Conservation (phyloP, 2,113 vertebrate genomes). For the Heterocephalus glaber region DNA sequence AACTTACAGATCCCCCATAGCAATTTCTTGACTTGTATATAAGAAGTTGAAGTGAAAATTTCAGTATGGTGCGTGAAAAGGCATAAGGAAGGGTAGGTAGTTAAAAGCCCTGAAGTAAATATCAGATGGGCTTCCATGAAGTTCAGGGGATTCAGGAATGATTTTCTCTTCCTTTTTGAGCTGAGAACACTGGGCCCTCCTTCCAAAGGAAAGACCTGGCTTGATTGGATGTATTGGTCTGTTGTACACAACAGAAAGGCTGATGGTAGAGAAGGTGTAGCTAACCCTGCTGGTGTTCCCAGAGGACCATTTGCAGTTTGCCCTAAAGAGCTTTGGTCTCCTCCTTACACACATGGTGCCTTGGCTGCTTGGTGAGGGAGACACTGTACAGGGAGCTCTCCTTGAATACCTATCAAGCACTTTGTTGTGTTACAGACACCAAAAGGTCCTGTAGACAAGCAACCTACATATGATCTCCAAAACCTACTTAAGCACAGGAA, state of each 20-base stretch:
- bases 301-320: neutral
- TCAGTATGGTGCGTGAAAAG: neutral
- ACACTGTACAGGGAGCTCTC: neutral
- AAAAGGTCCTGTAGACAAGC: neutral
- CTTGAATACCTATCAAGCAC: neutral
- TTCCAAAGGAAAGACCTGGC: neutral
- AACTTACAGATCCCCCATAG: neutral
- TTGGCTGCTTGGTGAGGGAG: neutral
- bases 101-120: neutral
- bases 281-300: neutral
- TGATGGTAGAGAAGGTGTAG: neutral
- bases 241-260: neutral
- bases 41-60: neutral
- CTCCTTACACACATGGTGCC: neutral
- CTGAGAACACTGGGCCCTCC: neutral
- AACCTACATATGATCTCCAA: neutral
- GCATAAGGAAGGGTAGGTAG: neutral
- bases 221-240: neutral
- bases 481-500: neutral
- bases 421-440: neutral
- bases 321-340: neutral
- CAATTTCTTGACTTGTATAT: neutral
- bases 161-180: neutral
- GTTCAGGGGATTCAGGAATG: neutral
- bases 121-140: too few species aligned